A percentile compares a stretch with the other conserved stretches of the same genome.
Evolutionary conservation across 1,140 invertebrate genomes (phyloP).

Genomic region (Euura lappo): DNA sequence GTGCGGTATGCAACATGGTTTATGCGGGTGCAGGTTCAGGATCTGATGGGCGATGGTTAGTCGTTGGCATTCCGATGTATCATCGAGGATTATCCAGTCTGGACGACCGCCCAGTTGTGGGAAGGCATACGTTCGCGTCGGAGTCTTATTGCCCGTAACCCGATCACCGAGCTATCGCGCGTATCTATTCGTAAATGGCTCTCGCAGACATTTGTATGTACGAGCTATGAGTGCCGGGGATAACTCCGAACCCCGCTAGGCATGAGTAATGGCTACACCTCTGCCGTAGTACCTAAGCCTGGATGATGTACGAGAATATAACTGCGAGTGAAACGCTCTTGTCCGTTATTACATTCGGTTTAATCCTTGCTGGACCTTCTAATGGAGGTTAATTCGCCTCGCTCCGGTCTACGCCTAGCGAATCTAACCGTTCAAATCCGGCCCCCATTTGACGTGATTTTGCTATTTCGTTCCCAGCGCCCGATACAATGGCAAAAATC

Average conservation of each 20-base stretch:
- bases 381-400: background rate
- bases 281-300: background rate
- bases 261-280: background rate
- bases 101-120: background rate
- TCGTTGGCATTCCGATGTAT: conserved; percentile 5
- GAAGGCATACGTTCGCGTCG: background rate
- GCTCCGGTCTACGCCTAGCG: background rate
- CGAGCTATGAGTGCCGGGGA: no score
- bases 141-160: background rate
- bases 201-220: no score
- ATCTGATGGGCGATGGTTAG: background rate
- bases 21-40: background rate
- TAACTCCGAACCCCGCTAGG: no score
- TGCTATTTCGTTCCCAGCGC: background rate
- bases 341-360: conserved; percentile 7
- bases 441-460: no score
- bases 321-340: conserved; percentile 5
- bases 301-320: conserved; percentile 3
- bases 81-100: background rate
- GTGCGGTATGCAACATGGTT: background rate
- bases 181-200: no score
- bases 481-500: background rate
- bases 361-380: background rate
- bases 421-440: background rate
- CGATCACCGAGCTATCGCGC: no score